Evolutionary conservation across 1,140 invertebrate species (phyloP), one percentile per base, ranked within the genome.

Genomic region (Zelostemma sp.): DNA sequence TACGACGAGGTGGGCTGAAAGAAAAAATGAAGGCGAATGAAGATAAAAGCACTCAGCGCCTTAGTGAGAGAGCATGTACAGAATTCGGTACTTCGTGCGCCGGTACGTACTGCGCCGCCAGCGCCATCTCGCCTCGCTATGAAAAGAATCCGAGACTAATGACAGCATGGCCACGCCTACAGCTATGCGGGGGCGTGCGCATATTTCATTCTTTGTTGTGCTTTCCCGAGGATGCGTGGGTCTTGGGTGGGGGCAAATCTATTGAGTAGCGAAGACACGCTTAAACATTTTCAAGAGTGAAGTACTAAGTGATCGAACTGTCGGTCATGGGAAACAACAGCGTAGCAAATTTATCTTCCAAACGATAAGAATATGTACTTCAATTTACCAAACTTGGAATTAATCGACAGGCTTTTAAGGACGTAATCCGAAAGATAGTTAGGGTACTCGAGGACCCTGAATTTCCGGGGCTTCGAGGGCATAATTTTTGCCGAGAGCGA

Each of bases 161-260:
- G 81, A 81, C 72, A 68, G 75, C 59, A 45, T 75, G 66, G 72
- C 80, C 82, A 83, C 82, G 82, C 82, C 81, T 68, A 74, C 73
- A 40, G 50, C 51, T 48, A 46, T 57, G 73, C 71, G 77, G 77
- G 79, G 82, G 81, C 81, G 83, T 81, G 75, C 66, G 66, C 66
- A 46, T 63, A 68, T 63, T 56, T 41, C 40, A 41, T 15, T 73
- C 53, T 60, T 48, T 56, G 25, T 56, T 79, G 76, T 79, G 68
- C 71, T 67, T 46, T 72, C 72, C 31, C 50, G 69, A 72, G 76
- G 73, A 75, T 69, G 17, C 61, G 61, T 54, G 38, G 8, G 9
- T 2, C 11, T 18, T 8, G 12, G 54, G 54, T 41, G 33, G 28
- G 51, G 55, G 31, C n/a, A 38, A 49, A 15, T 63, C 55, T 40